Base-by-base conservation (phyloP, 2,888 invertebrate species). In the Catonia carolina region DNA sequence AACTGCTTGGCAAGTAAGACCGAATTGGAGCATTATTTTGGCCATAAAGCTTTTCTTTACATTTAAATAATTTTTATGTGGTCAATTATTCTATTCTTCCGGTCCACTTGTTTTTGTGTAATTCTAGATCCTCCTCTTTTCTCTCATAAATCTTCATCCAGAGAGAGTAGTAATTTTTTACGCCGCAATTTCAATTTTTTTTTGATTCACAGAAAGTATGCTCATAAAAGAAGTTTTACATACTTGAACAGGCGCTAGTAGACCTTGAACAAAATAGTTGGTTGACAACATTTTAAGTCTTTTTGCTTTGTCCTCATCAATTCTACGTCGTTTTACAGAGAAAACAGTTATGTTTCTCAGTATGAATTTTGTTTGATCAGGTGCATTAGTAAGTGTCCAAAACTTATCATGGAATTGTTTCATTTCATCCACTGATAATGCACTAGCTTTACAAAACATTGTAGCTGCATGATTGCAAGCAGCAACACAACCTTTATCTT, bases 11-110 rank as follows among this genome's bases (percentile, higher is more conserved):
- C 20, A 42, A 17, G 42, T 42, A 42, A 22, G 17, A 42, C 5
- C 20, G 42, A 17, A 42, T 42, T 42, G 20, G 42, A 7, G 42
- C 20, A 10, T 42, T 18, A 42, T 42, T 42, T 18, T 20, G 5
- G 5, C 42, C 42, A 18, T 42, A 42, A 23, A 6, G 42, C 23
- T 42, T 42, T 23, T 42, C 42, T 18, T 15, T 18, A 18, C 42
- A 42, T 42, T 17, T 42, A 23, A 42, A 42, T 42, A n/a, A 15
- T n/a, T 42, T 42, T 42, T 12, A 42, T 42, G 20, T 42, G 42
- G 15, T 42, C 17, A 42, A 42, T 42, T 42, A 42, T 20, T 42
- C 5, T 42, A 42, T 42, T 23, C 23, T 3, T 42, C 23, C 10
- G 17, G 15, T 42, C 42, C 5, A 22, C n/a, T 22, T 42, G 2